A percentile compares a stretch with the other conserved stretches of the same genome.
These are phyloP conservation scores for Psittacula cyanocephala DNA, from an alignment of 2,113 vertebrate genomes.

Conservation along the genomic window DNA sequence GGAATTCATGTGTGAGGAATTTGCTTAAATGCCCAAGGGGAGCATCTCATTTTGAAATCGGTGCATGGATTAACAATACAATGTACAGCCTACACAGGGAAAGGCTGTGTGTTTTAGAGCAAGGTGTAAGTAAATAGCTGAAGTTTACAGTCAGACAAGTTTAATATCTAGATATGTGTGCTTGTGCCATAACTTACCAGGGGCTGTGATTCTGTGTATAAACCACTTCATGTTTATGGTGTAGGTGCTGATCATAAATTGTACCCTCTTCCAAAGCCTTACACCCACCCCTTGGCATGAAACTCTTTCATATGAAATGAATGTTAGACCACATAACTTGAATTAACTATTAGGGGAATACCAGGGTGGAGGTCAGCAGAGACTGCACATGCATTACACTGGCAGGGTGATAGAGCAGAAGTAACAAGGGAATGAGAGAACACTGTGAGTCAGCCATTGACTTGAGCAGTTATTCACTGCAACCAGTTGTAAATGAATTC, in stretches of 20 bases:
- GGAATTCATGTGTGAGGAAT: neutral
- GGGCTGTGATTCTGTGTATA: neutral
- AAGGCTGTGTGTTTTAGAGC: neutral
- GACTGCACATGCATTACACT: neutral
- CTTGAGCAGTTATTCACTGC: neutral
- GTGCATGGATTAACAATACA: neutral
- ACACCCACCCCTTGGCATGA: neutral
- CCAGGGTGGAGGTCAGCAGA: neutral
- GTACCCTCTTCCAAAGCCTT: neutral
- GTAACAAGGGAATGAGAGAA: neutral
- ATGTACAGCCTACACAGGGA: fast-evolving
- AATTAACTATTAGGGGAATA: neutral
- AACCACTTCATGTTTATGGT: neutral
- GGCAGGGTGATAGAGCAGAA: neutral
- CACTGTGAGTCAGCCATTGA: fast-evolving
- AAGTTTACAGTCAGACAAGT: neutral
- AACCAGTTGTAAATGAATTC: neutral
- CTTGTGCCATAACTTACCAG: neutral
- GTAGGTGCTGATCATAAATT: neutral
- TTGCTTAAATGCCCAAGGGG: neutral
- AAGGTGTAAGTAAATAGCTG: neutral
- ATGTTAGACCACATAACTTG: neutral
- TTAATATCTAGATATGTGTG: neutral
- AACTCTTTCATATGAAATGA: neutral
- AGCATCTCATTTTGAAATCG: neutral